Evolutionary conservation across 2,797 vertebrate species (phyloP).

Genomic region (Pangasius macronema): DNA sequence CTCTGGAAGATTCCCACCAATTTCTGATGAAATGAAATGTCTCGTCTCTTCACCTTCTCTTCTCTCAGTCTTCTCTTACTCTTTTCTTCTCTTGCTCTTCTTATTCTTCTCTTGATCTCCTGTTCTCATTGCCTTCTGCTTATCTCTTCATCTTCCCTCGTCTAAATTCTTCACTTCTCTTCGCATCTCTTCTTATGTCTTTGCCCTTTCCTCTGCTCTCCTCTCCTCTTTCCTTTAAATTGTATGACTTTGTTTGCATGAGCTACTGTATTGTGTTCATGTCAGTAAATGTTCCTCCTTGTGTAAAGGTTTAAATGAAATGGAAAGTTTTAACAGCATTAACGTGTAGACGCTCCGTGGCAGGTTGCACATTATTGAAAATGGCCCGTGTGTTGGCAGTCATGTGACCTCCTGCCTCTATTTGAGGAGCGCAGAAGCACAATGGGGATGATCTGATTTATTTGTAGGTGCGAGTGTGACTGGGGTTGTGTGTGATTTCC

Average conservation of each 20-base stretch:
- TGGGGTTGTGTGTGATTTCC: constrained; percentile 51
- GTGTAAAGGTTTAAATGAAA: constrained; percentile 56
- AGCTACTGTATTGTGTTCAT: not conserved
- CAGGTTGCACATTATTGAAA: constrained; percentile 62
- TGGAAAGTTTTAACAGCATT: constrained; percentile 60
- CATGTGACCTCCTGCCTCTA: constrained; percentile 53
- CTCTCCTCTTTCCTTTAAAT: not conserved
- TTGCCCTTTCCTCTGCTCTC: too few species aligned
- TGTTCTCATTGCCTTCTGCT: not conserved
- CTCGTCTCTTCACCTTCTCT: not conserved
- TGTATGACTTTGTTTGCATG: not conserved
- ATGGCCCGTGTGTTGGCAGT: constrained; percentile 61
- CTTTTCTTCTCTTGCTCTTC: not conserved
- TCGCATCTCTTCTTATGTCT: too few species aligned
- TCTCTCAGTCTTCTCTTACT: not conserved
- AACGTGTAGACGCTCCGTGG: constrained; percentile 58
- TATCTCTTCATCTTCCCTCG: not conserved
- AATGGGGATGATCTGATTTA: constrained; percentile 39
- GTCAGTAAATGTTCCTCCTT: constrained; percentile 10
- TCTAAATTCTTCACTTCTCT: not conserved
- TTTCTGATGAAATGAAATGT: not conserved
- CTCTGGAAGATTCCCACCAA: not conserved
- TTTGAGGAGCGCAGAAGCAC: constrained; percentile 43
- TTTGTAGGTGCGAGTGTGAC: constrained; percentile 56
- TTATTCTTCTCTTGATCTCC: too few species aligned